These are phyloP conservation scores for Capitella teleta DNA, from an alignment of 1,140 invertebrate species.

Conservation along the genomic window DNA sequence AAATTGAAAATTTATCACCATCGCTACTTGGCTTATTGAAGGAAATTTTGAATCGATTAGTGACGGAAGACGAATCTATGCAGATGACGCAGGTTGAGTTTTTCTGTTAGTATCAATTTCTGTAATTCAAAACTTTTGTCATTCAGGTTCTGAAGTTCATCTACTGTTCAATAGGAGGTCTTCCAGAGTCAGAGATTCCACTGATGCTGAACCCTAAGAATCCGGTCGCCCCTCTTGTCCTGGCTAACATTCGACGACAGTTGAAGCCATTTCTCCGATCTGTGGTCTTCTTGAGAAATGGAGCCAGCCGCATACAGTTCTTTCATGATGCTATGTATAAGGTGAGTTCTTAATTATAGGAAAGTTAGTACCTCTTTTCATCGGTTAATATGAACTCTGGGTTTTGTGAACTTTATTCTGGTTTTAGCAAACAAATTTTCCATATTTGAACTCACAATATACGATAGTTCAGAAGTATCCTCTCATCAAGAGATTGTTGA, in stretches of 20 bases:
- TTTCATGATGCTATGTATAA: constrained; percentile 17
- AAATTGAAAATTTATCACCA: constrained; percentile 24
- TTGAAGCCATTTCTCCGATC: constrained; percentile 21
- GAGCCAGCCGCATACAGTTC: constrained; percentile 15
- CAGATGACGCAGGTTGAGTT: constrained; percentile 27
- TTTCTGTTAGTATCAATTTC: not conserved
- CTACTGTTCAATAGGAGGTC: constrained; percentile 15
- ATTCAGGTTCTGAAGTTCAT: constrained; percentile 18
- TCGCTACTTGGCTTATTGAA: constrained; percentile 22
- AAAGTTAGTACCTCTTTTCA: too few relatives aligned
- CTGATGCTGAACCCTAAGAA: constrained; percentile 17
- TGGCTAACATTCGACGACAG: constrained; percentile 21
- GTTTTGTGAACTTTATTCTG: too few relatives aligned
- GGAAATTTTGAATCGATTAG: constrained; percentile 22
- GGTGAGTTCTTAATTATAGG: too few relatives aligned
- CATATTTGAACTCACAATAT: too few relatives aligned
- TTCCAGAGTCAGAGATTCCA: constrained; percentile 16
- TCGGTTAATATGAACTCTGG: too few relatives aligned
- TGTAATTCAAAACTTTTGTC: not conserved
- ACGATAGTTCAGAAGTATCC: too few relatives aligned
- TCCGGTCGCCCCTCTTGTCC: constrained; percentile 15
- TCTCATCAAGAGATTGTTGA: too few relatives aligned
- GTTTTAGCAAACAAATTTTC: too few relatives aligned
- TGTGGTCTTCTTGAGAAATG: constrained; percentile 6
- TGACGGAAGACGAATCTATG: constrained; percentile 26